Evolutionary conservation across 64 coral and sea anemone genomes (phyloP), one percentile per base, ranked within the genome.

Genomic region (Astreopora myriophthalma): DNA sequence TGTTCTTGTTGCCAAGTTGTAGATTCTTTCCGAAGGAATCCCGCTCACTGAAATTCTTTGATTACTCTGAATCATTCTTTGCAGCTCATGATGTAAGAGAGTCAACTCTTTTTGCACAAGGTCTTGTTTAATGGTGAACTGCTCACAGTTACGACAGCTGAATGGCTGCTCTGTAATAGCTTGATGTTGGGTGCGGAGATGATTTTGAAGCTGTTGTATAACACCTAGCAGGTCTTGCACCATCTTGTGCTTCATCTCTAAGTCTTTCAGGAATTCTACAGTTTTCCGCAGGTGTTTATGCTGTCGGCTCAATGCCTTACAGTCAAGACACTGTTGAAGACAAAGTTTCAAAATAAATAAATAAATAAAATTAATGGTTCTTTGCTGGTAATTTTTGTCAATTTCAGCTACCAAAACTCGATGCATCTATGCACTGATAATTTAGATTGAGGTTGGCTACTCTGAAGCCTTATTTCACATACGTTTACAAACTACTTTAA

Each of bases 11-110:
- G 95, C 95, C 10, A 96, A 69, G 34, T 88, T 74, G 74, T 90
- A 96, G 17, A 96, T 96, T 37, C 91, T 89, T 2, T 96, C 95
- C 2, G 95, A 79, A 7, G 95, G 95, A 31, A 96, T 96, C 8
- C 95, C 95, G 48, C 78, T 84, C 19, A 93, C 26, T 33, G 95
- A 93, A n/a, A 93, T 74, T 19, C 73, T 67, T 12, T 29, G 88
- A 31, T 73, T 86, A 22, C 79, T 87, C 13, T 60, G 14, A 1
- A 51, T 74, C 30, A 93, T 89, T 39, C 83, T 94, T 42, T 89
- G 70, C 0, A 96, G 79, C 12, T 93, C 86, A 42, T 96, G 81
- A 14, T 96, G 80, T 6, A 96, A 71, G 4, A 96, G 81, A 22
- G 80, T 73, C 14, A 94, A 72, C 29, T 96, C 95, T 67, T 94